phyloP scores from a whole-genome alignment of 2,113 vertebrate species.

The Protobothrops flavoviridis region DNA sequence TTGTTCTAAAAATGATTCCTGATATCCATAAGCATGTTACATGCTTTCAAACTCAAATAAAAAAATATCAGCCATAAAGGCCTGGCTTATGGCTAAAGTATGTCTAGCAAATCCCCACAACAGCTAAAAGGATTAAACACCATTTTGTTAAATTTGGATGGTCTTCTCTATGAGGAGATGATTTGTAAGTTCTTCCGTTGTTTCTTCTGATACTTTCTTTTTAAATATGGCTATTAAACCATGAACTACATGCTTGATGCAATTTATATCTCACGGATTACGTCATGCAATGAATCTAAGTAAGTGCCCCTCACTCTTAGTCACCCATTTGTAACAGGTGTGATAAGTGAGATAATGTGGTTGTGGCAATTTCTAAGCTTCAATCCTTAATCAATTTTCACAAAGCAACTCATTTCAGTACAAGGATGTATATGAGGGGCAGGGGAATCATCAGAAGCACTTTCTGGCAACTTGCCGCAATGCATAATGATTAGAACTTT shows the following conservation, averaged over 20 bases:
- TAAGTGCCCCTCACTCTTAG: neutral
- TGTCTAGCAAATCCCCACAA: neutral
- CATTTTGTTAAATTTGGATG: neutral
- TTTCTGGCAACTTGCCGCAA: neutral
- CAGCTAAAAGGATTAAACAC: neutral
- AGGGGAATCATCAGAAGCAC: neutral
- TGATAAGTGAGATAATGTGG: neutral
- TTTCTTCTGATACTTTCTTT: neutral
- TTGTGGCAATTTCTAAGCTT: neutral
- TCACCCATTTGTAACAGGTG: neutral
- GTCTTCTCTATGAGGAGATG: neutral
- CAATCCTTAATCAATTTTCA: neutral
- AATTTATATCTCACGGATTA: neutral
- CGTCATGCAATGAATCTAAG: neutral
- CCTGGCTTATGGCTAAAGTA: neutral
- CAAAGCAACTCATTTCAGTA: neutral
- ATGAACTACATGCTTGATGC: neutral
- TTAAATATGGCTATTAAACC: neutral
- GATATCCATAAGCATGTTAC: neutral
- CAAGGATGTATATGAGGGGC: neutral
- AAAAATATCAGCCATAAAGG: neutral
- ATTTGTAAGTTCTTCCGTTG: neutral
- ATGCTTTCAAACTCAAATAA: neutral
- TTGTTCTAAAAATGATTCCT: neutral
- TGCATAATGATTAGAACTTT: neutral